Base-by-base conservation (phyloP, 2,113 vertebrate genomes). In the Rhinolophus sinicus region DNA sequence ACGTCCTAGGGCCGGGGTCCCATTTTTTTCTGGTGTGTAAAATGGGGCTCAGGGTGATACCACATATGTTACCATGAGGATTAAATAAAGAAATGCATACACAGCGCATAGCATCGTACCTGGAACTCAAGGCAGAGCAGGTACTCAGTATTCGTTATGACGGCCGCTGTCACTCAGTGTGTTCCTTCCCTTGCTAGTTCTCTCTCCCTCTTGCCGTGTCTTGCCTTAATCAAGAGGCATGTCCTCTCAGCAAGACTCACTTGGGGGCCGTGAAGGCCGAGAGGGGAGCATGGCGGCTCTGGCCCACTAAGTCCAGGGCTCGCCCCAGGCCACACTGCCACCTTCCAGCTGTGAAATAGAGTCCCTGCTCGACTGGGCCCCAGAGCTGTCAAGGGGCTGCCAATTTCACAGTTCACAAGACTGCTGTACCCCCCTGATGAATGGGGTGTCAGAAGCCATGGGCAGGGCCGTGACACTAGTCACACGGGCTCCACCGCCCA, bases 401-500 rank as follows among this genome's bases (percentile, higher is more conserved):
- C 97, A 97, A 97, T 98, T 98, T 98, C 97, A 98, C 97, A 96
- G 94, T 97, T 96, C 93, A 86, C 0, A 0, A 96, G 58, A 60
- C 81, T 93, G 58, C 72, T 44, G 35, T 60, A 94, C 67, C 88
- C 95, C 93, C 62, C 67, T 90, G 92, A 97, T 98, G 81, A 97
- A 97, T 87, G 82, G 94, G 95, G 93, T 90, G 52, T 89, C 93
- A 78, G 93, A 69, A 96, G 90, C 89, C 76, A 64, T 12, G 58
- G 93, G 88, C 80, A 80, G 67, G 80, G 84, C 82, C 8, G 0
- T 97, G 93, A 94, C 84, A 93, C 50, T 35, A 81, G 72, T 81
- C 95, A 89, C 73, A 38, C 0, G 38, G 83, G 78, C 65, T 21
- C 26, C 30, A 26, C 28, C 21, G 50, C 12, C 8, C 0, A 15